Evolutionary conservation across 2,797 vertebrate species (phyloP), one percentile per base, ranked within the genome.

Genomic region (Odontamblyopus lacepedii): DNA sequence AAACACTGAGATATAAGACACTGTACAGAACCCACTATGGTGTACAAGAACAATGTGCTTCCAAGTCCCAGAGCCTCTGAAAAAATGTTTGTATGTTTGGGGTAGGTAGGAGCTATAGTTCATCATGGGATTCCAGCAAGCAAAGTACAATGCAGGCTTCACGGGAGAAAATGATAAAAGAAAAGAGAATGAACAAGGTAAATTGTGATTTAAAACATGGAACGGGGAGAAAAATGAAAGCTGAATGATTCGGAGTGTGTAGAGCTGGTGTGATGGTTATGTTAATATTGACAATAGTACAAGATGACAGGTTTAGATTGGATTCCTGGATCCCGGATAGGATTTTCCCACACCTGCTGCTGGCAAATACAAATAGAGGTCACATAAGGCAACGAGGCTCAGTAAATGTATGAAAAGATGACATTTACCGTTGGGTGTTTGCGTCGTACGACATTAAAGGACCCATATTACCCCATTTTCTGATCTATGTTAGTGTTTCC

Each of bases 281-380:
- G 19, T 41, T 19, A 51, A 66, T 65, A 44, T 65, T 41, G 41
- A 18, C 13, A 66, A 19, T 29, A 30, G 63, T 41, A 57, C 60
- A 63, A 8, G 62, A 26, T 41, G 73, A 78, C 65, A 57, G 12
- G 26, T 29, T 66, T 66, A 16, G 8, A 16, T 48, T 48, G 23
- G 5, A 38, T 50, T 41, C n/a, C 8, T 5, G 13, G 41, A 38
- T 8, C 35, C 35, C 2, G 35, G 1, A 7, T 1, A 38, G 35
- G 41, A 29, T 16, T 79, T 75, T 72, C 13, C 71, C 48, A 5
- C 32, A 81, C 67, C 57, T 77, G 73, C 64, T 72, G 67, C 48
- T 51, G 48, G 53, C 50, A 72, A 51, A 64, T 55, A 78, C 70
- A 67, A 77, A 78, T 65, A 29, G 16, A 63, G 23, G 55, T 59